Evolutionary conservation across 2,888 invertebrate species (phyloP).

Genomic region (Erebia palarica): DNA sequence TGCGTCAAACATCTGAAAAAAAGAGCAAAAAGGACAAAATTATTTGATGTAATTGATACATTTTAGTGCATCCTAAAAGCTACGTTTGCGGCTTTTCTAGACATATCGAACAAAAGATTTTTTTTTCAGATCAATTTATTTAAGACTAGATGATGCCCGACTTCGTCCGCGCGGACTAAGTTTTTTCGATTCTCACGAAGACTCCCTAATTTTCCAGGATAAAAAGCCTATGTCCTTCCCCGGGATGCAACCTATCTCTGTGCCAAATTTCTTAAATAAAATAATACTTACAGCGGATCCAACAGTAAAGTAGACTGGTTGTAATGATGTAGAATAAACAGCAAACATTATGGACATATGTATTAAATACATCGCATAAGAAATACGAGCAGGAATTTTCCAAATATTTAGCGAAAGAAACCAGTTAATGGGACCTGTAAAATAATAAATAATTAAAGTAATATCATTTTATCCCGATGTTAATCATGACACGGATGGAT

Average conservation of each 20-base stretch:
- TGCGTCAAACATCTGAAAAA: constrained; percentile 57
- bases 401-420: constrained; percentile 68
- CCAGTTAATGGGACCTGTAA: constrained; percentile 68
- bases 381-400: constrained; percentile 67
- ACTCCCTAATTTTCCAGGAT: no score
- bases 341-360: constrained; percentile 61
- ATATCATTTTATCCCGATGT: no score
- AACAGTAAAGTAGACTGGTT: constrained; percentile 47
- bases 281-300: constrained; percentile 40
- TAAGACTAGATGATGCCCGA: no score
- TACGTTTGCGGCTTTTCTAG: no score
- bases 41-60: neutral
- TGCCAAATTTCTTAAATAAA: neutral
- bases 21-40: constrained; percentile 16
- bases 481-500: neutral
- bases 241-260: no score
- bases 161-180: no score
- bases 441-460: neutral
- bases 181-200: no score
- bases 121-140: no score
- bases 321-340: constrained; percentile 44
- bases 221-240: no score
- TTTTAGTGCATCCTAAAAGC: neutral
- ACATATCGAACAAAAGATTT: no score
- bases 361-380: constrained; percentile 74